A percentile compares a stretch with the other conserved stretches of the same genome.
These are phyloP conservation scores for Xenopus petersii DNA, from an alignment of 2,797 vertebrate genomes.

Conservation along the genomic window DNA sequence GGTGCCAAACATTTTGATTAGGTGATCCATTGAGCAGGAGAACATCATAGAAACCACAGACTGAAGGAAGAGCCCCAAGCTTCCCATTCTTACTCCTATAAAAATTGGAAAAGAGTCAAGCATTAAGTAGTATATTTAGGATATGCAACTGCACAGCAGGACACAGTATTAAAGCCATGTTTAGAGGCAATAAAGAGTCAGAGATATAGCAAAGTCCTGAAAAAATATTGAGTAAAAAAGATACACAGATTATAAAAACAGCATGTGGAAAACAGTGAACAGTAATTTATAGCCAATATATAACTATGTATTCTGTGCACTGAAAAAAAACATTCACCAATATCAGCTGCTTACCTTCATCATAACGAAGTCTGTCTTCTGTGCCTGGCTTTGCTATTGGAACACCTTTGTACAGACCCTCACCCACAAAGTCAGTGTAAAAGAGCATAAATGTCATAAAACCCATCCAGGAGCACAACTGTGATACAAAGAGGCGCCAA, in stretches of 20 bases:
- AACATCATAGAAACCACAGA: constrained; percentile 76
- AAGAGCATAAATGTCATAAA: constrained; percentile 83
- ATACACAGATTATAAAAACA: no score
- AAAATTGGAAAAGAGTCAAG: not conserved
- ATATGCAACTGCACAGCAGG: no score
- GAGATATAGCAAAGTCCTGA: no score
- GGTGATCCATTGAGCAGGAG: constrained; percentile 76
- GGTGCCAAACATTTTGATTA: constrained; percentile 72
- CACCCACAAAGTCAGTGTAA: constrained; percentile 82
- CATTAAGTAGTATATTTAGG: no score
- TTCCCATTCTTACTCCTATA: constrained; percentile 81
- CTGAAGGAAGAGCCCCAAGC: constrained; percentile 84
- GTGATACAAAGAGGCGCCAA: constrained; percentile 73
- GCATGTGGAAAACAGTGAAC: no score
- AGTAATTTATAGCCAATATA: no score
- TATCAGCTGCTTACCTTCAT: constrained; percentile 70
- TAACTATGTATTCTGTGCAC: no score
- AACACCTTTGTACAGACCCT: constrained; percentile 77
- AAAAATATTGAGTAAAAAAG: no score
- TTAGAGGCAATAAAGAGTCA: no score
- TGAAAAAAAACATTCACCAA: no score
- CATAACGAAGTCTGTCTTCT: constrained; percentile 70
- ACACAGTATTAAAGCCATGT: no score
- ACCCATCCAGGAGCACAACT: constrained; percentile 84
- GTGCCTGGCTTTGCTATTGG: constrained; percentile 74